Evolutionary conservation across 2,797 vertebrate species (phyloP).

Genomic region (Microctenopoma lineatum): DNA sequence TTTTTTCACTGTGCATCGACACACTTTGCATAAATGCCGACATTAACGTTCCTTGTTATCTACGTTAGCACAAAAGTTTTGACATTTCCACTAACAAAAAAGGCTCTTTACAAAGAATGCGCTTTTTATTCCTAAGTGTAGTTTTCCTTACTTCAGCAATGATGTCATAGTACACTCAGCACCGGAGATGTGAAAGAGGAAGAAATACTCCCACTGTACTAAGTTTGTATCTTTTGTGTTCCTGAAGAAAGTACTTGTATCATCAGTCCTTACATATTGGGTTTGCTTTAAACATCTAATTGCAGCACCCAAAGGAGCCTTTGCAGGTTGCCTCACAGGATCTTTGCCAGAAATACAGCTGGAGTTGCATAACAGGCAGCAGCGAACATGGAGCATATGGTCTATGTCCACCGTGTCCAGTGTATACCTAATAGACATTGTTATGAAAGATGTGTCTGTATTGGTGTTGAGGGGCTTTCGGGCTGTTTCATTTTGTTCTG

Average conservation of each 20-base stretch:
- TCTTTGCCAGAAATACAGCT: constrained; percentile 47
- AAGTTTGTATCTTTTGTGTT: background rate
- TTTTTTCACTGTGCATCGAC: background rate
- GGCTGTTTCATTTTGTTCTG: constrained; percentile 44
- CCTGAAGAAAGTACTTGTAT: background rate
- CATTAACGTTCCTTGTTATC: background rate
- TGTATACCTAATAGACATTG: constrained; percentile 52
- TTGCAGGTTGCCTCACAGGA: constrained; percentile 28
- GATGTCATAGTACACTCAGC: background rate
- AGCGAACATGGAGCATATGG: constrained; percentile 55
- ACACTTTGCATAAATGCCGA: background rate
- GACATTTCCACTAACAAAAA: background rate
- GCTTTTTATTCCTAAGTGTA: background rate
- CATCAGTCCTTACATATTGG: background rate
- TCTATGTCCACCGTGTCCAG: constrained; percentile 39
- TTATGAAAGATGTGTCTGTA: constrained; percentile 37
- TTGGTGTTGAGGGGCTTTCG: constrained; percentile 10
- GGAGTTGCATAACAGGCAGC: constrained; percentile 17
- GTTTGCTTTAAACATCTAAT: background rate
- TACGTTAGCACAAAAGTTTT: background rate
- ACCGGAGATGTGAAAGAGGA: constrained; percentile 12
- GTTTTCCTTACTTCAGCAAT: constrained; percentile 3
- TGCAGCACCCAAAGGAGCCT: background rate
- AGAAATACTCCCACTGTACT: constrained; percentile 8
- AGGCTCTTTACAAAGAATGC: background rate